A percentile compares a stretch with the other conserved stretches of the same genome.
Evolutionary conservation across 2,797 vertebrate genomes (phyloP).

Genomic region (Rhinogobio ventralis): DNA sequence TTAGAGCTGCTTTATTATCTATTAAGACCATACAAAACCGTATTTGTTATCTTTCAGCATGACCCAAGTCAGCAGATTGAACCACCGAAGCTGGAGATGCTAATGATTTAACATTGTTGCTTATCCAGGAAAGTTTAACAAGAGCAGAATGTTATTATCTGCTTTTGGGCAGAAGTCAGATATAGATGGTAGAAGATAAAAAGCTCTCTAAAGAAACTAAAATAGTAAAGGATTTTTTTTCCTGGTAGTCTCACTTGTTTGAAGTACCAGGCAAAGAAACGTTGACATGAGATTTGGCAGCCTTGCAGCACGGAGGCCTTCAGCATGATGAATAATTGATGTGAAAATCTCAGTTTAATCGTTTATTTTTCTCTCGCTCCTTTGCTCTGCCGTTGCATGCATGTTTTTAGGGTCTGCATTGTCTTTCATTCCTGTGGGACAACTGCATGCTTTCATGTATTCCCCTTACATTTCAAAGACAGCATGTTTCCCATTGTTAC

Average conservation of each 20-base stretch:
- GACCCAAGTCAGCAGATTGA: not conserved
- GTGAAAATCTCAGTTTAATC: slow-evolving; percentile 57
- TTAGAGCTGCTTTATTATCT: not conserved
- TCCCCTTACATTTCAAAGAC: slow-evolving; percentile 41
- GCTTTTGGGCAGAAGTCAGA: slow-evolving; percentile 16
- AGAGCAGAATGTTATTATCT: not conserved
- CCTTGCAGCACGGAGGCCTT: slow-evolving; percentile 49
- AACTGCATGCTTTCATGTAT: slow-evolving; percentile 6
- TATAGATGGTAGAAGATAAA: slow-evolving; percentile 19
- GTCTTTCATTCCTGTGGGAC: slow-evolving; percentile 52
- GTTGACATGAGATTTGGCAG: slow-evolving; percentile 66
- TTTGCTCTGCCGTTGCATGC: slow-evolving; percentile 32
- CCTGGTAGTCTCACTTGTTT: slow-evolving; percentile 58
- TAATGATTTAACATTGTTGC: not conserved
- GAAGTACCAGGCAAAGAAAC: slow-evolving; percentile 54
- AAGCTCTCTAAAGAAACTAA: not conserved
- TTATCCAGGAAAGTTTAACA: slow-evolving; percentile 10
- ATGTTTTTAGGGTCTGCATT: slow-evolving; percentile 58
- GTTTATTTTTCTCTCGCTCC: slow-evolving; percentile 40
- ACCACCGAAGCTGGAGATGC: not conserved
- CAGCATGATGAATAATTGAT: slow-evolving; percentile 64
- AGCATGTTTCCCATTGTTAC: slow-evolving; percentile 38
- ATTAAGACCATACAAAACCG: not conserved
- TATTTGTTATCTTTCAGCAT: not conserved
- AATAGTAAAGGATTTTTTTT: not conserved